Evolutionary conservation across 2,113 vertebrate genomes (phyloP).

Genomic region (Varanus komodoensis): DNA sequence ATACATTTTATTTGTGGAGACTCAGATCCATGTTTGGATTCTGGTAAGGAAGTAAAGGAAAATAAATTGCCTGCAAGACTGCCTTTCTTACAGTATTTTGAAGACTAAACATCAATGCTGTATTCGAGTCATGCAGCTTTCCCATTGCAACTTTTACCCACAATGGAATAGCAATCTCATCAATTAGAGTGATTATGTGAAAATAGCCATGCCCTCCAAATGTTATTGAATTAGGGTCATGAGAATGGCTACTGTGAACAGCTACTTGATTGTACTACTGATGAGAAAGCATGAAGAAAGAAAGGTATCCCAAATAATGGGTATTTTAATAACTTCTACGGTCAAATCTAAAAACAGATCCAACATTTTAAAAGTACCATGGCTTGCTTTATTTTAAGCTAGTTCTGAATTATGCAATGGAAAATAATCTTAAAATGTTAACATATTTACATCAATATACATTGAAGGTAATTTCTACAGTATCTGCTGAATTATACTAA

Average conservation of each 20-base stretch:
- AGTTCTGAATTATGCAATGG: neutral
- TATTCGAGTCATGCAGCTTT: constrained; percentile 28
- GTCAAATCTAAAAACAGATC: constrained; percentile 36
- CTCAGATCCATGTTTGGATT: neutral
- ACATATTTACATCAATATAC: neutral
- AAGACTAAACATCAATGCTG: neutral
- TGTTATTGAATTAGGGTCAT: neutral
- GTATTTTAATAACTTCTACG: constrained; percentile 33
- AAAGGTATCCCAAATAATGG: constrained; percentile 23
- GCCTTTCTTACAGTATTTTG: neutral
- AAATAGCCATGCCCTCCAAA: constrained; percentile 45
- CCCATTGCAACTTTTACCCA: constrained; percentile 73
- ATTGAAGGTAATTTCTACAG: neutral
- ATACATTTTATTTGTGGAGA: neutral
- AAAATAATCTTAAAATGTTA: constrained; percentile 8
- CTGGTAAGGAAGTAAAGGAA: neutral
- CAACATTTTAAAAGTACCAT: neutral
- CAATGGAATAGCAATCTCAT: constrained; percentile 47
- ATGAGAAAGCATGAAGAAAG: constrained; percentile 12
- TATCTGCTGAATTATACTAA: neutral
- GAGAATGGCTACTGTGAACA: neutral
- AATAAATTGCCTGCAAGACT: neutral
- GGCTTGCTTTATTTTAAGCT: neutral
- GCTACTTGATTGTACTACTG: neutral
- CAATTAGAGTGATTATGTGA: constrained; percentile 45